Percentiles rank a stretch among this genome's conserved stretches.
Evolutionary conservation across 2,888 invertebrate genomes (phyloP).

Genomic region (Carabus problematicus): DNA sequence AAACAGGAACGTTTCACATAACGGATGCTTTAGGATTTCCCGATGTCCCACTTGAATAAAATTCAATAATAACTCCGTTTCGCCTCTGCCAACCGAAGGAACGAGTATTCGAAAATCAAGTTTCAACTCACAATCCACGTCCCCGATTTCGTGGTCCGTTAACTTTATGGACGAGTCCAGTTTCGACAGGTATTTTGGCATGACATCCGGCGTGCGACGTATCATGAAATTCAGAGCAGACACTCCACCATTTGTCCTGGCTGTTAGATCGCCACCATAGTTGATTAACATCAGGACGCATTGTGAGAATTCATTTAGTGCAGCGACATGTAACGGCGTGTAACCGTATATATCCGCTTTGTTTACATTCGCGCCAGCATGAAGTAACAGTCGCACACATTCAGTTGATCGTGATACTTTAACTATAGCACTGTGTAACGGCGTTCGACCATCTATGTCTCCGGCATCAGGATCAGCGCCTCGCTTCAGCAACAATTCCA

Average conservation of each 20-base stretch:
- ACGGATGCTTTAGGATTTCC: conserved; percentile 80
- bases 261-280: conserved; percentile 82
- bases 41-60: conserved; percentile 83
- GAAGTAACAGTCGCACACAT: conserved; percentile 70
- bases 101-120: conserved; percentile 71
- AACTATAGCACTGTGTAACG: conserved; percentile 81
- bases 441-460: conserved; percentile 79
- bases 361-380: conserved; percentile 76
- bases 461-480: conserved; percentile 71
- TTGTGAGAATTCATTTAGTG: conserved; percentile 80
- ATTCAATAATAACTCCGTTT: conserved; percentile 73
- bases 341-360: conserved; percentile 83
- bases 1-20: conserved; percentile 84
- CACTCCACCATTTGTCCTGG: conserved; percentile 80
- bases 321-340: conserved; percentile 83
- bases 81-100: conserved; percentile 68
- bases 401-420: conserved; percentile 77
- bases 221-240: conserved; percentile 83
- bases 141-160: conserved; percentile 84
- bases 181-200: conserved; percentile 73
- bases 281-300: conserved; percentile 76
- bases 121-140: conserved; percentile 84
- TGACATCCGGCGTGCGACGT: conserved; percentile 82
- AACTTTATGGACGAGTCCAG: conserved; percentile 79
- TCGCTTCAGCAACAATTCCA: conserved; percentile 72